phyloP scores from a whole-genome alignment of 2,888 invertebrate genomes.

The Melanostoma scalare region DNA sequence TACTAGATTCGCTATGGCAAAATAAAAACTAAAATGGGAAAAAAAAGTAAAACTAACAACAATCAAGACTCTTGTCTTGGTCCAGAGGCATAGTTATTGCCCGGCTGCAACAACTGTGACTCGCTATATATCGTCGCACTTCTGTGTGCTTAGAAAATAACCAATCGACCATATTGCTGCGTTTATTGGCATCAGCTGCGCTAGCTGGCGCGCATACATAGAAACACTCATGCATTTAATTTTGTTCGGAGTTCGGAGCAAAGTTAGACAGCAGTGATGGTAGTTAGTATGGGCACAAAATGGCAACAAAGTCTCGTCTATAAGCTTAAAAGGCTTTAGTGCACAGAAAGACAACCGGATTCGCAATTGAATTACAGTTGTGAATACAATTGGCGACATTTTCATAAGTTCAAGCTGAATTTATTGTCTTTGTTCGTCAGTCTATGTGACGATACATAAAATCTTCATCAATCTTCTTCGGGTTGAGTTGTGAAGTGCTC shows the following conservation, averaged over 20 bases:
- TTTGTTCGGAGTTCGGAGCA: conserved; percentile 49
- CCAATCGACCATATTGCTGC: conserved; percentile 63
- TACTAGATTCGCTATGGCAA: conserved; percentile 45
- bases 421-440: neutral
- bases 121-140: conserved; percentile 23
- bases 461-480: too few species aligned
- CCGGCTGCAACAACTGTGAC: conserved; percentile 61
- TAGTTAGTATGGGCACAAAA: conserved; percentile 25
- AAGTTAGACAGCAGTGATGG: conserved; percentile 55
- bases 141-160: conserved; percentile 9
- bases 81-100: conserved; percentile 38
- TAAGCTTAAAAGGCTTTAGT: conserved; percentile 28
- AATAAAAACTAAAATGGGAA: neutral
- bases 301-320: conserved; percentile 23
- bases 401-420: conserved; percentile 16
- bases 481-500: too few species aligned
- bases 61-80: conserved; percentile 29
- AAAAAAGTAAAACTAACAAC: conserved; percentile 38
- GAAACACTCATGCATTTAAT: conserved; percentile 42
- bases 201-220: conserved; percentile 33
- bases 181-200: conserved; percentile 68
- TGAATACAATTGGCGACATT: conserved; percentile 22
- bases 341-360: conserved; percentile 40
- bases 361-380: conserved; percentile 16
- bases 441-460: too few species aligned